phyloP scores from a whole-genome alignment of 2,113 vertebrate species.

The Ceyx cyanopectus region DNA sequence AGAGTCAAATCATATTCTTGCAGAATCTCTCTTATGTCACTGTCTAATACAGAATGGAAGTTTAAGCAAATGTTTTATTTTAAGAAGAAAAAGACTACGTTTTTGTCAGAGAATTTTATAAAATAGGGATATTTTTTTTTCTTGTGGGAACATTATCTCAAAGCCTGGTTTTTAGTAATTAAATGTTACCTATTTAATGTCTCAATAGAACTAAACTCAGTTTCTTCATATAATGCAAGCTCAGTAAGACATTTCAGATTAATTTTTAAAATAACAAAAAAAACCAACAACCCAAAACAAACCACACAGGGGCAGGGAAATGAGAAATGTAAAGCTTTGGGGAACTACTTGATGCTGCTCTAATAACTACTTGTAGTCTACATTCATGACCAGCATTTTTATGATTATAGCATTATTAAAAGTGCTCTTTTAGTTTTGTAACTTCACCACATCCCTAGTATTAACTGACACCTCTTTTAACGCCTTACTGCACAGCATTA shows the following conservation, averaged over 20 bases:
- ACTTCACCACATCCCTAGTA: not conserved
- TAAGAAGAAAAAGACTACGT: not conserved
- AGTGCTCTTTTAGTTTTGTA: conserved; percentile 14
- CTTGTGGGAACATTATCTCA: not conserved
- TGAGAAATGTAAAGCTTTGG: not conserved
- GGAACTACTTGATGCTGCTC: not conserved
- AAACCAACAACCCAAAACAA: not conserved
- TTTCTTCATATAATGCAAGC: not conserved
- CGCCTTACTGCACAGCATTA: not conserved
- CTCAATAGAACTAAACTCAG: not conserved
- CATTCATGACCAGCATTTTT: conserved; percentile 22
- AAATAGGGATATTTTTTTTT: not conserved
- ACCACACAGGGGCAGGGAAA: not conserved
- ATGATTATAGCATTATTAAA: conserved; percentile 32
- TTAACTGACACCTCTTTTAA: conserved; percentile 31
- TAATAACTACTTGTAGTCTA: not conserved
- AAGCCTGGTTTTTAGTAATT: not conserved
- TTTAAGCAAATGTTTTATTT: not conserved
- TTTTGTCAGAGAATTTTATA: not conserved
- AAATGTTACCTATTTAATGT: not conserved
- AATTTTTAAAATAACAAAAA: not conserved
- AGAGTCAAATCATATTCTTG: not conserved
- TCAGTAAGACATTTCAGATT: not conserved
- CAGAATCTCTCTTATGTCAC: not conserved
- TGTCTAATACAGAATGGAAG: not conserved